Conservation (phyloP, 2,113 vertebrate genomes). For the Alethe diademata region DNA sequence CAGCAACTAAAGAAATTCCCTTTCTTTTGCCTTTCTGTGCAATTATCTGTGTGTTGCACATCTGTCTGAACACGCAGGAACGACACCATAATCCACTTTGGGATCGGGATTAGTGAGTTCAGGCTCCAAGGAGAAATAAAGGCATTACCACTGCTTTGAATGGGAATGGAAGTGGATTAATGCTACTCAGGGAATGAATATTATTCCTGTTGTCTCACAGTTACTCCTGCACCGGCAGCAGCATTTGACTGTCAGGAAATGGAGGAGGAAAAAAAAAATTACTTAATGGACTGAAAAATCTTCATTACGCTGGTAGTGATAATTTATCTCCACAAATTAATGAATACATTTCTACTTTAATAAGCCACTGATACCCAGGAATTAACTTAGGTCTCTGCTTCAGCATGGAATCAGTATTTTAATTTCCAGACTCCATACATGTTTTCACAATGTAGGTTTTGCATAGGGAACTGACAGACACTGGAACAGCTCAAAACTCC, state of each 20-base stretch:
- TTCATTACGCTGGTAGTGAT: background rate
- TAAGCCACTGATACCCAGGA: background rate
- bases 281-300: background rate
- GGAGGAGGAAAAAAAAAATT: fast-evolving
- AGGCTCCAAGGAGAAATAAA: conserved; percentile 24
- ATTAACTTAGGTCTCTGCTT: background rate
- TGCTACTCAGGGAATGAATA: background rate
- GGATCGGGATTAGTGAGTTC: background rate
- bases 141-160: background rate
- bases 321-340: background rate
- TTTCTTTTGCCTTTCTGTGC: background rate
- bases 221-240: background rate
- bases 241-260: background rate
- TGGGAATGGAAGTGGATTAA: background rate
- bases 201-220: background rate
- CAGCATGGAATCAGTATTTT: background rate
- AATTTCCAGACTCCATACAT: background rate
- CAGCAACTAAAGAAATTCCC: background rate
- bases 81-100: background rate
- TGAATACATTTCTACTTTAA: background rate
- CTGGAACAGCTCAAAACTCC: background rate
- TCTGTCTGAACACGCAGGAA: background rate
- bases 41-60: background rate
- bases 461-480: background rate
- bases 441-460: background rate